These are phyloP conservation scores for Alloplasta piceator DNA, from an alignment of 2,888 invertebrate species.

Conservation along the genomic window DNA sequence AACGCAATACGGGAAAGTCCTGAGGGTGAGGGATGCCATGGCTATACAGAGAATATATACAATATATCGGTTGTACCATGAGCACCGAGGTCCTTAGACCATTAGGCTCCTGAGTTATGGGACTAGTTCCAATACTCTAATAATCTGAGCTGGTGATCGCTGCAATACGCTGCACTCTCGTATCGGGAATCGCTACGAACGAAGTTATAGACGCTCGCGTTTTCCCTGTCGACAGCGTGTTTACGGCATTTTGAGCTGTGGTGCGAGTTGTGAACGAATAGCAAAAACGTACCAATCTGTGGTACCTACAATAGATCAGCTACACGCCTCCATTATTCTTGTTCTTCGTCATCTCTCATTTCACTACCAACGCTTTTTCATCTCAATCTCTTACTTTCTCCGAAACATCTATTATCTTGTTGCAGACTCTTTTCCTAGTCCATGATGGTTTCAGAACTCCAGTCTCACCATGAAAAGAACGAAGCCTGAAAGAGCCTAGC, in stretches of 20 bases:
- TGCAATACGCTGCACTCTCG: slow-evolving; percentile 54
- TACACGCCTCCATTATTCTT: slow-evolving; percentile 76
- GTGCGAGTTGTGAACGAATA: slow-evolving; percentile 7
- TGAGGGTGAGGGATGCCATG: slow-evolving; percentile 38
- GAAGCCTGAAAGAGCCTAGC: neutral
- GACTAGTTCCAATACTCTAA: slow-evolving; percentile 82
- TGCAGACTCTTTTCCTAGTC: neutral
- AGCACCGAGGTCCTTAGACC: slow-evolving; percentile 73
- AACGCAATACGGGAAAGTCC: slow-evolving; percentile 75
- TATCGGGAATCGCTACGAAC: slow-evolving; percentile 42
- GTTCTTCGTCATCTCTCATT: slow-evolving; percentile 56
- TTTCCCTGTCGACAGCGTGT: slow-evolving; percentile 11
- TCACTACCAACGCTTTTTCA: slow-evolving; percentile 44
- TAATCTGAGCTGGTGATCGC: slow-evolving; percentile 81
- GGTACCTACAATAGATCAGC: slow-evolving; percentile 79
- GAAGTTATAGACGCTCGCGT: slow-evolving; percentile 47
- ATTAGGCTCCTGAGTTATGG: slow-evolving; percentile 82
- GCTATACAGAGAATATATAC: slow-evolving; percentile 48
- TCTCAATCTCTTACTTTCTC: slow-evolving; percentile 12
- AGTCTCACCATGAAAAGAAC: neutral
- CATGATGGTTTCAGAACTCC: neutral
- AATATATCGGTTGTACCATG: slow-evolving; percentile 56
- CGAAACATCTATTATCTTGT: neutral
- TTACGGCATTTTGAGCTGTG: slow-evolving; percentile 23
- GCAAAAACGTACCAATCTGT: slow-evolving; percentile 71